Evolutionary conservation across 2,888 invertebrate genomes (phyloP), one percentile per base, ranked within the genome.

Genomic region (Polietes domitor): DNA sequence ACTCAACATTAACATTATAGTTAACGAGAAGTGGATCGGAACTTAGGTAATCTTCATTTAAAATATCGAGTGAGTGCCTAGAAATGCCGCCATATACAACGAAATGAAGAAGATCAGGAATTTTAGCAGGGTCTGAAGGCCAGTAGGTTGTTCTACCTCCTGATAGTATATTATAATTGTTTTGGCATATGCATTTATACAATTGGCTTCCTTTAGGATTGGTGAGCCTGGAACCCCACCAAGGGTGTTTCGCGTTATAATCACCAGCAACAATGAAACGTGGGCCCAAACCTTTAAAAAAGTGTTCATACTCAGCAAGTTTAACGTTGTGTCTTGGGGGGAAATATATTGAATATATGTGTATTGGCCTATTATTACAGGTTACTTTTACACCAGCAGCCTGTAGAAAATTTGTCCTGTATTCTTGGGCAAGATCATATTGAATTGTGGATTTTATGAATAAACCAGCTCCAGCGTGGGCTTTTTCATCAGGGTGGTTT

Each of bases 191-290:
- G 9, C 9, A 9, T 32, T 32, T 32, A 9, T 32, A 32, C 9
- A 32, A 32, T 4, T 32, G 32, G 4, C 32, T 32, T 32, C 32
- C 32, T 32, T 32, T 32, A 9, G 32, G 32, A 9, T 32, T 32
- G 9, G 32, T 32, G 4, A 32, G 32, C 9, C 32, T 4, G 9
- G 32, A 6, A 9, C 17, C 32, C 24, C 32, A 63, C 12, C 63
- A 63, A 63, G 32, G 4, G n/a, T 85, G 78, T 21, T 83, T 83
- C 5, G 77, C 78, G 43, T 83, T 85, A 19, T 12, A 79, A 15
- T 83, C 78, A 4, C 85, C 84, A 15, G 65, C 82, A 55, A 55
- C 85, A 53, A 85, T 43, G 50, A 79, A 83, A 24, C 50, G 68
- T 17, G 15, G 17, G 9, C 77, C 80, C 12, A 79, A 26, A n/a